Base-by-base conservation (phyloP, 2,797 vertebrate species). In the Octomys mimax region DNA sequence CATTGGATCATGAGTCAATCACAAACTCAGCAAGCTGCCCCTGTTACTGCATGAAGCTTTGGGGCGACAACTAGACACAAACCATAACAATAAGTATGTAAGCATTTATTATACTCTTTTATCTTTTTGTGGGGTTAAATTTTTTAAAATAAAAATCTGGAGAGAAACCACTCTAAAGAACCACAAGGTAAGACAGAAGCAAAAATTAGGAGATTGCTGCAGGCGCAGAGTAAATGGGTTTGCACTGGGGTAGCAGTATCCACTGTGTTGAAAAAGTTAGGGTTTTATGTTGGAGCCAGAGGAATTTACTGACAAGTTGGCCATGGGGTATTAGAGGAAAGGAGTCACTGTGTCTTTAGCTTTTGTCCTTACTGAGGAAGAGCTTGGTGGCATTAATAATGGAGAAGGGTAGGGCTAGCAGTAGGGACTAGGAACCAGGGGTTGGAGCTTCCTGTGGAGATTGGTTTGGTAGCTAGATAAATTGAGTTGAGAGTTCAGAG, bases 111-210 rank as follows among this genome's bases (percentile, higher is more conserved):
- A 70, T 22, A 81, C 6, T 61, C n/a, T 92, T 80, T 54, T 42
- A 89, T 77, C 26, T 28, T 80, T 87, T 66, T 90, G 28, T 88
- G 86, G 31, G 73, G 66, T 68, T 73, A 75, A 71, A 6, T 2
- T 42, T 90, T 92, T 84, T 61, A 26, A 73, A 92, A 62, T 68
- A 77, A 70, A 64, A 86, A 52, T 36, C 61, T 70, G 82, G 49
- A 66, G 19, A 28, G 61, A 1, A 92, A 89, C 73, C 62, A 95
- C 18, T 83, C 21, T 61, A 73, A 46, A 75, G 36, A 89, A 79
- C 24, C 36, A 18, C 19, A 59, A 68, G 66, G 64, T 77, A 49
- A 66, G 18, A 62, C 0, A 85, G 87, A 73, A 70, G 49, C n/a
- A 59, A 87, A 24, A 24, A 77, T 36, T 9, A 81, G 71, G 64